Evolutionary conservation across 1,140 invertebrate species (phyloP).

Genomic region (Drosophila eugracilis): DNA sequence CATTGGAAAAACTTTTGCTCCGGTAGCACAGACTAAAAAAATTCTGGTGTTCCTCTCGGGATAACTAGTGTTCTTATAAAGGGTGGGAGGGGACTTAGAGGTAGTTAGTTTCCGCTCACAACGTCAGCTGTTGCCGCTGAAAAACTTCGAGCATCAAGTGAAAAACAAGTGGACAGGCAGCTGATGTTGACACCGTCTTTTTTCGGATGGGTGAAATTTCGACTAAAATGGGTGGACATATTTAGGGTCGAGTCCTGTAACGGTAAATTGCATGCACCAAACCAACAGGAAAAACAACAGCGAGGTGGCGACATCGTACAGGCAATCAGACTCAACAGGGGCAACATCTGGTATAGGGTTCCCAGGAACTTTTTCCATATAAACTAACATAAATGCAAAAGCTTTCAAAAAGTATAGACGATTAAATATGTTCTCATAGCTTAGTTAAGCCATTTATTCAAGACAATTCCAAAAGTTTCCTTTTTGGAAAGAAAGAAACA

Average conservation of each 20-base stretch:
- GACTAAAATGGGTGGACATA: slow-evolving; percentile 28
- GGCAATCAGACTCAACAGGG: slow-evolving; percentile 32
- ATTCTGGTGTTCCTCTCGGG: not conserved
- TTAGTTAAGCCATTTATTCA: too few relatives aligned
- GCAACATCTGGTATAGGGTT: slow-evolving; percentile 23
- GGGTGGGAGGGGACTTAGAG: slow-evolving; percentile 1
- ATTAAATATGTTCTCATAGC: too few relatives aligned
- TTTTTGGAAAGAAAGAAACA: too few relatives aligned
- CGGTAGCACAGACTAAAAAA: slow-evolving; percentile 30
- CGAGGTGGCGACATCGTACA: slow-evolving; percentile 53
- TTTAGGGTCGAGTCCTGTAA: slow-evolving; percentile 57
- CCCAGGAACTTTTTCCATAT: slow-evolving; percentile 12
- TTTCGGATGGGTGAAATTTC: slow-evolving; percentile 3
- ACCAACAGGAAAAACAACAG: slow-evolving; percentile 19
- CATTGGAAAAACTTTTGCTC: slow-evolving; percentile 56
- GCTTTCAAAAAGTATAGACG: too few relatives aligned
- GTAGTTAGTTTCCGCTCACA: slow-evolving; percentile 14
- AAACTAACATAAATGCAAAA: slow-evolving; percentile 3
- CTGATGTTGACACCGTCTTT: slow-evolving; percentile 67
- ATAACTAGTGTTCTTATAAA: not conserved
- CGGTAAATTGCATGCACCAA: slow-evolving; percentile 64
- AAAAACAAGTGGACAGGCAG: slow-evolving; percentile 73
- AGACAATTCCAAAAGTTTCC: too few relatives aligned
- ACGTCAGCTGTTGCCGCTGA: slow-evolving; percentile 57
- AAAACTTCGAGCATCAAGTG: slow-evolving; percentile 78